These are phyloP conservation scores for Chorisops tibialis DNA, from an alignment of 2,888 invertebrate genomes.

Conservation along the genomic window DNA sequence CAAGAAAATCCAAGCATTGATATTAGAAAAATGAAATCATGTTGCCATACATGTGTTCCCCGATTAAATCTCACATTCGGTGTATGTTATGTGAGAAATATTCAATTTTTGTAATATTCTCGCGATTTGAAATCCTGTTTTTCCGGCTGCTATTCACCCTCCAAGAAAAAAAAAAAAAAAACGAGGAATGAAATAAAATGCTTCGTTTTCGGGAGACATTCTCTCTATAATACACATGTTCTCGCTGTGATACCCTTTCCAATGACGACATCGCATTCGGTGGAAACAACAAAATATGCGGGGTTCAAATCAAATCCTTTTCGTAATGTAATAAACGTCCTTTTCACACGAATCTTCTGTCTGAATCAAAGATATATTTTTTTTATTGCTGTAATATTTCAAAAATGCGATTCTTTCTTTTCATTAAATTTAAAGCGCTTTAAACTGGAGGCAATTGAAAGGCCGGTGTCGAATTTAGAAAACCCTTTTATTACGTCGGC, in stretches of 20 bases:
- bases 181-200: not conserved
- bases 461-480: not conserved
- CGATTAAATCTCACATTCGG: not conserved
- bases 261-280: constrained; percentile 2
- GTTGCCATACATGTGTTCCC: constrained; percentile 12
- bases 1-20: not conserved
- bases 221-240: constrained; percentile 1
- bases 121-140: constrained; percentile 30
- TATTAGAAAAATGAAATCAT: constrained; percentile 11
- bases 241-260: constrained; percentile 2
- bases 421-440: constrained; percentile 24
- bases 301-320: constrained; percentile 2
- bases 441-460: not conserved
- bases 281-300: constrained; percentile 15
- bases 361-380: constrained; percentile 3
- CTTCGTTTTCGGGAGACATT: too few relatives aligned
- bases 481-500: not conserved
- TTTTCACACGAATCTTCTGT: not conserved
- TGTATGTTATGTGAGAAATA: not conserved
- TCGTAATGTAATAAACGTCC: constrained; percentile 3
- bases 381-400: constrained; percentile 30
- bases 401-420: constrained; percentile 25
- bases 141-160: constrained; percentile 26
- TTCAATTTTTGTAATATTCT: constrained; percentile 28
- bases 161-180: not conserved